phyloP scores from a whole-genome alignment of 2,888 invertebrate genomes.

The Helicoverpa assulta region DNA sequence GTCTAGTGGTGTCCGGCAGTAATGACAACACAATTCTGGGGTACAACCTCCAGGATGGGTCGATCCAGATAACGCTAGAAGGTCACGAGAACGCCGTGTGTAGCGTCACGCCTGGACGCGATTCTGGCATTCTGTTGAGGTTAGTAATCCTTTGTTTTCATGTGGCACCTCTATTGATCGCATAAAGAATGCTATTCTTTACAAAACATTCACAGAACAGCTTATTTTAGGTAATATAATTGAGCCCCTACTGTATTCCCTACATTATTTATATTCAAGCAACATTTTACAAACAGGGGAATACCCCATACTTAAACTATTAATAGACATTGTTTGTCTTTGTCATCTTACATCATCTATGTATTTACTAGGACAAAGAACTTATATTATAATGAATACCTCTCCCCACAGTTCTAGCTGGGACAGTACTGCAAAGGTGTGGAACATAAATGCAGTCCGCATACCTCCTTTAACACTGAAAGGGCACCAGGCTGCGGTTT shows the following conservation, averaged over 20 bases:
- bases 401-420: conserved; percentile 95
- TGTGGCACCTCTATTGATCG: neutral
- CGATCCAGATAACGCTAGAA: conserved; percentile 92
- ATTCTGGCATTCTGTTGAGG: conserved; percentile 85
- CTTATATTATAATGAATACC: neutral
- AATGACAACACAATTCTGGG: conserved; percentile 96
- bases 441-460: conserved; percentile 91
- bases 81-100: conserved; percentile 95
- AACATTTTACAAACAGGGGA: neutral
- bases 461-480: conserved; percentile 89
- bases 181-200: neutral
- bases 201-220: too few relatives aligned
- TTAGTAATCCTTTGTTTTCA: conserved; percentile 60
- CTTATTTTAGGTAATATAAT: too few relatives aligned
- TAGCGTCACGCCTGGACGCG: conserved; percentile 82
- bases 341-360: neutral
- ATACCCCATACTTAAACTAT: neutral
- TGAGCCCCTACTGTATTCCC: neutral
- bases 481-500: conserved; percentile 96
- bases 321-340: neutral
- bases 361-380: neutral
- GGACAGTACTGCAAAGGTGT: conserved; percentile 97
- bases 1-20: conserved; percentile 96
- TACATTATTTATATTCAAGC: neutral
- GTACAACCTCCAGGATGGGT: conserved; percentile 93